Base-by-base conservation (phyloP, 2,888 invertebrate genomes). In the Prenolepis imparis region DNA sequence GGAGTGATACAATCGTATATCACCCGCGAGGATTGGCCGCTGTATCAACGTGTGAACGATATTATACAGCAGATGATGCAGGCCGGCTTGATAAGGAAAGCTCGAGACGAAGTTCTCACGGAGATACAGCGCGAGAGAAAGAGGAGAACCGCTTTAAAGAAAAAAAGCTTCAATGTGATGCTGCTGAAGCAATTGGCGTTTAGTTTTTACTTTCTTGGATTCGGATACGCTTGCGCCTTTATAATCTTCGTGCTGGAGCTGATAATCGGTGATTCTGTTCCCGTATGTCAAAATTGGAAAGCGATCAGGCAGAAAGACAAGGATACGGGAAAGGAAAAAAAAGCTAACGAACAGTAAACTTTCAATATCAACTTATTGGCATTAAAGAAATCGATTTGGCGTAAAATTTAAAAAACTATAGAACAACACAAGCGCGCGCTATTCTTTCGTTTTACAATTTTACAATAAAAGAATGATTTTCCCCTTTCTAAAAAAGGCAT, bases 1-100 rank as follows among this genome's bases (percentile, higher is more conserved):
- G 82, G 77, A 18, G 36, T 75, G 36, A 52, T 61, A 5, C 70
- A 82, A 0, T 82, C 85, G 4, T 91, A 84, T 64, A 74, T 86
- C 18, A 86, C 90, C 0, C 77, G 86, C 8, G 83, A 86, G 11
- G 75, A 90, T 28, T 91, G 91, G 91, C 88, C 91, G 6, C 61
- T 90, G 61, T 86, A 84, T 8, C n/a, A 21, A 2, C 66, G 82
- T 0, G 84, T 91, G 36, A 74, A 88, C 11, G 18, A 44, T 0
- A 12, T 85, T 44, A 84, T 91, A 44, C 86, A 77, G 4, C 75
- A 59, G 5, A 41, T 86, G 63, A 81, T 82, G 8, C 84, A 90
- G 63, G n/a, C 78, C 8, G 90, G 90, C 0, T 44, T 90, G 36
- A 83, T 87, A 0, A 1, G 4, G 0, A 68, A 70, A 41, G 18